Percentiles rank a stretch among this genome's conserved stretches.
Conservation (phyloP, 2,797 vertebrate species). For the Notamacropus eugenii region DNA sequence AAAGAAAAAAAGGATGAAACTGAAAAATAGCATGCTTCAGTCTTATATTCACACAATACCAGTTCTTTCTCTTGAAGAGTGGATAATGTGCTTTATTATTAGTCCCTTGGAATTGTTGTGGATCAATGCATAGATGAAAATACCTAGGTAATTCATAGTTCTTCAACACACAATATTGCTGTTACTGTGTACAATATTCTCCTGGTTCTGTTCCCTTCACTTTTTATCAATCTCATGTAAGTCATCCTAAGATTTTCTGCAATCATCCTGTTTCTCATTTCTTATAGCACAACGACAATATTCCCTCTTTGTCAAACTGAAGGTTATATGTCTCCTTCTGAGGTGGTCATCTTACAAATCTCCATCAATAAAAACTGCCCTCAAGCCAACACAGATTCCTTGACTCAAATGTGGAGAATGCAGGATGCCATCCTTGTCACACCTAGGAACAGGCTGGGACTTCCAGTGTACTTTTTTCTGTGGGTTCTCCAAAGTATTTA, state of each 20-base stretch:
- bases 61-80: neutral
- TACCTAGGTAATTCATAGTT: neutral
- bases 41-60: too few relatives aligned
- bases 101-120: neutral
- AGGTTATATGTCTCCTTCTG: neutral
- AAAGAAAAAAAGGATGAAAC: neutral
- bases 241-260: neutral
- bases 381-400: neutral
- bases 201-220: neutral
- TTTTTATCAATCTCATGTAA: neutral
- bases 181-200: neutral
- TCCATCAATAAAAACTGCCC: neutral
- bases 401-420: neutral
- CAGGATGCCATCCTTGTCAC: neutral
- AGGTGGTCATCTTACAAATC: neutral
- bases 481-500: neutral
- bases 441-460: neutral
- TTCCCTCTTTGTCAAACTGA: neutral
- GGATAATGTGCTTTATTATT: neutral
- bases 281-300: neutral
- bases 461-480: neutral
- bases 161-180: neutral
- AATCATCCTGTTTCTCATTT: neutral
- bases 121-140: neutral
- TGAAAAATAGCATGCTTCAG: too few relatives aligned